Percentiles rank a stretch among this genome's conserved stretches.
Conservation (phyloP, 2,888 invertebrate genomes). For the Malthinus flaveolus region DNA sequence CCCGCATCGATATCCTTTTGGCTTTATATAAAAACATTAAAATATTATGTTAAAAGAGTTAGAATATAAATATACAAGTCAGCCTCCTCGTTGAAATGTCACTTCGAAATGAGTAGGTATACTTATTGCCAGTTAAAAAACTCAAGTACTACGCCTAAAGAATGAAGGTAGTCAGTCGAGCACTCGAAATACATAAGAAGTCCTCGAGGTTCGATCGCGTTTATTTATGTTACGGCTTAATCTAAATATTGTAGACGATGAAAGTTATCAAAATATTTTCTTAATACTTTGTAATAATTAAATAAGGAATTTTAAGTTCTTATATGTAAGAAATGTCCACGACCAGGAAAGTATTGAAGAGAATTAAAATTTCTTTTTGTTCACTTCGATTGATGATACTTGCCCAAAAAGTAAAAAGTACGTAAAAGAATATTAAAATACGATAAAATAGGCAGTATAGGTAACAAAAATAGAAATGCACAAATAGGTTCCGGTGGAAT, state of each 20-base stretch:
- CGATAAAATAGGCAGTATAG: too few species aligned
- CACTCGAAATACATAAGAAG: constrained; percentile 14
- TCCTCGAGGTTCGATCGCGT: constrained; percentile 25
- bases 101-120: constrained; percentile 23
- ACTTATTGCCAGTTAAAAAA: constrained; percentile 30
- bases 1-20: constrained; percentile 16
- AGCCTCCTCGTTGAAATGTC: constrained; percentile 28
- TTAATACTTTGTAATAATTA: constrained; percentile 5
- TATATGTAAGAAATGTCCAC: background rate
- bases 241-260: constrained; percentile 19
- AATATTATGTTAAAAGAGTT: constrained; percentile 19
- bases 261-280: constrained; percentile 1
- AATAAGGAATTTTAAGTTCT: constrained; percentile 4
- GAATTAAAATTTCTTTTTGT: too few species aligned
- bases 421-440: too few species aligned
- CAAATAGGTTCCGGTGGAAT: too few species aligned
- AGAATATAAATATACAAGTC: constrained; percentile 25
- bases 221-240: constrained; percentile 27
- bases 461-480: too few species aligned
- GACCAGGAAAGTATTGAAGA: too few species aligned
- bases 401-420: too few species aligned
- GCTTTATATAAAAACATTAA: constrained; percentile 19
- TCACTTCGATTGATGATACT: too few species aligned
- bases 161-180: constrained; percentile 17
- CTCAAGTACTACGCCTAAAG: constrained; percentile 23